A percentile compares a stretch with the other conserved stretches of the same genome.
These are phyloP conservation scores for Uloborus plumipes DNA, from an alignment of 2,888 invertebrate genomes.

Conservation along the genomic window DNA sequence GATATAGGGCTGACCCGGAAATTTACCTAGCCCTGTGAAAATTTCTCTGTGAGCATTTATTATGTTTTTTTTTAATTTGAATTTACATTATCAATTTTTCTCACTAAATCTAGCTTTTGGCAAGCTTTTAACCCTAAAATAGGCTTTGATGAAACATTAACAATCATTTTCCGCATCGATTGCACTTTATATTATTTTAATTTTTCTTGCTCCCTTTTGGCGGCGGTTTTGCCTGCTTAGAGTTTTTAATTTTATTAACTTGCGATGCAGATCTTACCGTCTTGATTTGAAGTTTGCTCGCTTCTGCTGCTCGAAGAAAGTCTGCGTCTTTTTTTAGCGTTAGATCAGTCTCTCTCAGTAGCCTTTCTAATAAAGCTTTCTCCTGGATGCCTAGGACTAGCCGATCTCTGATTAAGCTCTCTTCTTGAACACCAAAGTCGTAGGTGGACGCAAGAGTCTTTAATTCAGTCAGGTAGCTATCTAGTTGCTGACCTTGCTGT, in stretches of 20 bases:
- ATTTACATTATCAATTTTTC: background rate
- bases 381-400: background rate
- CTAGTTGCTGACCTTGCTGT: background rate
- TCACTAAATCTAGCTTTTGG: background rate
- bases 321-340: background rate
- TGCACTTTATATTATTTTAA: background rate
- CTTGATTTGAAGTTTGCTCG: background rate
- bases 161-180: background rate
- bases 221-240: background rate
- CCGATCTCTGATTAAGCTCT: background rate
- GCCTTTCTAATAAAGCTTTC: background rate
- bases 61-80: background rate
- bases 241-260: background rate
- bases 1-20: no score
- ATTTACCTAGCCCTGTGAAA: constrained; percentile 14
- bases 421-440: background rate
- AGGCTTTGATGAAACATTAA: background rate
- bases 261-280: no score
- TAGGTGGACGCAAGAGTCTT: background rate
- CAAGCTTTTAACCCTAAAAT: background rate
- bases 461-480: background rate
- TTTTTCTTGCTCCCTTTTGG: background rate
- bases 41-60: constrained; percentile 6
- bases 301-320: background rate
- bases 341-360: background rate